Conservation (phyloP, 2,888 invertebrate genomes). For the Nudaria mundana region DNA sequence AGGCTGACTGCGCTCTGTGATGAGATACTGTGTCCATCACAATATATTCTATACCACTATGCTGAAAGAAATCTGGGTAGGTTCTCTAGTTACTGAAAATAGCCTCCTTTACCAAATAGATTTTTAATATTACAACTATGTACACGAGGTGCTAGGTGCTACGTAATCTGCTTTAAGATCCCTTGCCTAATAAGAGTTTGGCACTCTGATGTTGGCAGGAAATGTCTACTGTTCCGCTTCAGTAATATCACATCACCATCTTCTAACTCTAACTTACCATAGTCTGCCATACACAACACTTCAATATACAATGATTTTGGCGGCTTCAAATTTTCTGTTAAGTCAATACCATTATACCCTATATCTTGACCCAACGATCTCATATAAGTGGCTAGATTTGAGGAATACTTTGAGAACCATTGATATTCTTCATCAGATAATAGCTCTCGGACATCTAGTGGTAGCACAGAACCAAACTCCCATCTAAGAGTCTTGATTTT, state of each 20-base stretch:
- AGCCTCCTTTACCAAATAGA: too few relatives aligned
- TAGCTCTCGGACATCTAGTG: slow-evolving; percentile 89
- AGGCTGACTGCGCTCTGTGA: too few relatives aligned
- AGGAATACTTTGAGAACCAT: slow-evolving; percentile 95
- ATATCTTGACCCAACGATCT: slow-evolving; percentile 89
- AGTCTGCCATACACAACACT: slow-evolving; percentile 94
- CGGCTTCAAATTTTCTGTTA: slow-evolving; percentile 93
- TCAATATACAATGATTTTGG: slow-evolving; percentile 96
- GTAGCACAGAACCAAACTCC: slow-evolving; percentile 97
- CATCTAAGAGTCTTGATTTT: slow-evolving; percentile 94
- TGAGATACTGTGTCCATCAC: too few relatives aligned
- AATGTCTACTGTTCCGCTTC: slow-evolving; percentile 95
- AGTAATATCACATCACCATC: slow-evolving; percentile 95
- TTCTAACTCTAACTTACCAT: slow-evolving; percentile 96
- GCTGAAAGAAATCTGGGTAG: too few relatives aligned
- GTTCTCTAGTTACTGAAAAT: too few relatives aligned
- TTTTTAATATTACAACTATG: too few relatives aligned
- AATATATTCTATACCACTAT: too few relatives aligned
- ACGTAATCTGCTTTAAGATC: slow-evolving; percentile 88
- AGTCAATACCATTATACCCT: slow-evolving; percentile 87
- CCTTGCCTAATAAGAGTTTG: slow-evolving; percentile 95
- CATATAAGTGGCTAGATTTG: slow-evolving; percentile 94
- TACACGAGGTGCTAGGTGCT: too few relatives aligned
- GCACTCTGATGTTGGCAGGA: slow-evolving; percentile 92
- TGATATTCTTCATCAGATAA: slow-evolving; percentile 90